Evolutionary conservation across 2,113 vertebrate genomes (phyloP).

Genomic region (Panthera uncia): DNA sequence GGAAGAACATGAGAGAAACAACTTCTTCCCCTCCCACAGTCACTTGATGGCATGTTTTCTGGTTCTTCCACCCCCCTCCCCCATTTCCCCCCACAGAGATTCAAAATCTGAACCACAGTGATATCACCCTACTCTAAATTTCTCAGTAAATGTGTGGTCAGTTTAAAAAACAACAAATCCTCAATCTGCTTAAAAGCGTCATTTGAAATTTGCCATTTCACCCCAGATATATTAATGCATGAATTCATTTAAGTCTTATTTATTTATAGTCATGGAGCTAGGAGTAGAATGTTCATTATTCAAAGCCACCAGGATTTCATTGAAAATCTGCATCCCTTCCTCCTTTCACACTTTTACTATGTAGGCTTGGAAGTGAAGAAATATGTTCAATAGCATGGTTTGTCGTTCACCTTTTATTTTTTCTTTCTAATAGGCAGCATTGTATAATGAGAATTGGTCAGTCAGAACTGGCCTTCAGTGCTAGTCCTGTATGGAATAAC

Average conservation of each 20-base stretch:
- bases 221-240: neutral
- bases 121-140: neutral
- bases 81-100: neutral
- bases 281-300: neutral
- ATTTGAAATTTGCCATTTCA: neutral
- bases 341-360: neutral
- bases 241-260: neutral
- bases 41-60: constrained; percentile 20
- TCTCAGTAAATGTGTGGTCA: neutral
- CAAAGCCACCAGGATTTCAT: neutral
- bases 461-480: neutral
- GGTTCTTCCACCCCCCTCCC: neutral
- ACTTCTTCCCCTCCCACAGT: neutral
- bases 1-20: neutral
- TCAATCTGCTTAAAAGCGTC: neutral
- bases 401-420: neutral
- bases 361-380: neutral
- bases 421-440: neutral
- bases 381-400: neutral
- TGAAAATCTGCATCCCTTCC: neutral
- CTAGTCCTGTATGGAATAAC: neutral
- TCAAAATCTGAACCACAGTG: neutral
- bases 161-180: neutral
- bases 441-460: neutral
- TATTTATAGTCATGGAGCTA: neutral